A percentile compares a stretch with the other conserved stretches of the same genome.
Evolutionary conservation across 2,113 vertebrate species (phyloP).

Genomic region (Gracilinanus agilis): DNA sequence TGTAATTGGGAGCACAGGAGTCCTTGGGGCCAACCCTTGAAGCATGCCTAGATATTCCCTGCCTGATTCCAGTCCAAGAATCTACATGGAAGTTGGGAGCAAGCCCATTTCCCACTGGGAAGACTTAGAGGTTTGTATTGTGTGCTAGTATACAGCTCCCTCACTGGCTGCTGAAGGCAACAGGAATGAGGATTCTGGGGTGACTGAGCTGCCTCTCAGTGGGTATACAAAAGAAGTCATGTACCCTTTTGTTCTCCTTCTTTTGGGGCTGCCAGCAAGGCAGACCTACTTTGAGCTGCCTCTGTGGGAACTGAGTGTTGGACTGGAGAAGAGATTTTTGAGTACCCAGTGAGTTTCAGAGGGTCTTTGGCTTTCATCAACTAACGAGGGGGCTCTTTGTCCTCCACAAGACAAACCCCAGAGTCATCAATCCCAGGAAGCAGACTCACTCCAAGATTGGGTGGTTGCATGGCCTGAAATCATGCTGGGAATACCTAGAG

Average conservation of each 20-base stretch:
- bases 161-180: background rate
- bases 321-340: background rate
- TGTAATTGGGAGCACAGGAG: too few relatives aligned
- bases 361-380: background rate
- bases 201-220: background rate
- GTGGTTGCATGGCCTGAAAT: background rate
- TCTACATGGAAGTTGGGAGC: too few relatives aligned
- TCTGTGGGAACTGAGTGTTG: background rate
- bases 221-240: too few relatives aligned
- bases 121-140: too few relatives aligned
- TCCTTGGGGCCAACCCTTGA: too few relatives aligned
- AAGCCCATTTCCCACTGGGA: too few relatives aligned
- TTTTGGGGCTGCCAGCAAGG: background rate
- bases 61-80: too few relatives aligned
- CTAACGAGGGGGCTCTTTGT: background rate
- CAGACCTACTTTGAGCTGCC: background rate
- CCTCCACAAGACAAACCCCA: background rate
- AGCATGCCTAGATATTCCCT: too few relatives aligned
- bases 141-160: too few relatives aligned
- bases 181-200: background rate
- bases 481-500: background rate
- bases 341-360: background rate
- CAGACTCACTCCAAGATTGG: background rate
- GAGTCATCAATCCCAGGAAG: background rate
- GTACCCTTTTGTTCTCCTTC: background rate